Conservation (phyloP, 2,888 invertebrate genomes). For the Caenorhabditis sp. region DNA sequence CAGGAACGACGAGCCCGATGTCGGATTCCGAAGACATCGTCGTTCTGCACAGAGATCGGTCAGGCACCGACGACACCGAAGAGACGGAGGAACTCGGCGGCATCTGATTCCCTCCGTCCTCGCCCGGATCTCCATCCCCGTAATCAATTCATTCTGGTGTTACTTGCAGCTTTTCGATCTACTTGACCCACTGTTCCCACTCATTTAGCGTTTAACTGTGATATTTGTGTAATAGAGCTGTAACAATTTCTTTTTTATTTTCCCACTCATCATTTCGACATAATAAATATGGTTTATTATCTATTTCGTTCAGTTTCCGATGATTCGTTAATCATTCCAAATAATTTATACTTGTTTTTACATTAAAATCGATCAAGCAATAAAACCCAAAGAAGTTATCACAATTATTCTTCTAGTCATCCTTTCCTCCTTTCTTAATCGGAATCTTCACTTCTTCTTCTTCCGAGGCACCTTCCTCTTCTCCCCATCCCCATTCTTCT, state of each 20-base stretch:
- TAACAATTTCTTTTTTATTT: background rate
- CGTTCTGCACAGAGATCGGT: slow-evolving; percentile 31
- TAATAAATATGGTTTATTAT: slow-evolving; percentile 24
- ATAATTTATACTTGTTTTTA: slow-evolving; percentile 32
- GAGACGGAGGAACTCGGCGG: slow-evolving; percentile 54
- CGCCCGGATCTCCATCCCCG: slow-evolving; percentile 14
- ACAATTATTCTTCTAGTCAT: slow-evolving; percentile 12
- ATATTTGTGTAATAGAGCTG: slow-evolving; percentile 31
- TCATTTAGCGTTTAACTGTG: slow-evolving; percentile 33
- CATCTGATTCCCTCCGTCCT: slow-evolving; percentile 21
- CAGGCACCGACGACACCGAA: slow-evolving; percentile 30
- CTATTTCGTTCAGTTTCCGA: background rate
- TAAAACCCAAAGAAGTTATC: slow-evolving; percentile 6
- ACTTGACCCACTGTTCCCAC: slow-evolving; percentile 8
- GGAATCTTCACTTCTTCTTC: background rate
- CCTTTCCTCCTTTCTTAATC: slow-evolving; percentile 30
- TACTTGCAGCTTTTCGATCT: slow-evolving; percentile 22
- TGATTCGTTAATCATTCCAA: slow-evolving; percentile 29
- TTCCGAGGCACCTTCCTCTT: background rate
- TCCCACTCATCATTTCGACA: slow-evolving; percentile 26
- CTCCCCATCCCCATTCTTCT: slow-evolving; percentile 43
- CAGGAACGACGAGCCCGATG: slow-evolving; percentile 27
- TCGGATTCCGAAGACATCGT: slow-evolving; percentile 36
- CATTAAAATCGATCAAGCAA: no score
- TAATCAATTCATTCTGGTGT: slow-evolving; percentile 17